phyloP scores from a whole-genome alignment of 2,888 invertebrate species.

The Exocentrus adspersus region DNA sequence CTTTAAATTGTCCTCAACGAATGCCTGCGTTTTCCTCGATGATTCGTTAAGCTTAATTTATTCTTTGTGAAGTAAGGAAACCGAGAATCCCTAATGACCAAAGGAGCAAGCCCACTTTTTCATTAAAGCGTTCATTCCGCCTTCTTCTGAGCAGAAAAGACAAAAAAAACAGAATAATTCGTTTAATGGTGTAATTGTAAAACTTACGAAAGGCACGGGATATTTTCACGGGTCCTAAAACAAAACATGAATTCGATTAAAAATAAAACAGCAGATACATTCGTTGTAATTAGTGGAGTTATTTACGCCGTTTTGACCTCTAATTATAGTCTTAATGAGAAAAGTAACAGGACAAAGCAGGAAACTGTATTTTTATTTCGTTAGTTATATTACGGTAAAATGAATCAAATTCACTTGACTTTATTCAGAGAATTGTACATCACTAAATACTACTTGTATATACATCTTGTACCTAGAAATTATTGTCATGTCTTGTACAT shows the following conservation, averaged over 20 bases:
- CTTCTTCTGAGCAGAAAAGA: not conserved
- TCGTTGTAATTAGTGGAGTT: not conserved
- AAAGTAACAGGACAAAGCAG: no score
- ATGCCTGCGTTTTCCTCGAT: not conserved
- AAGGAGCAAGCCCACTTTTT: constrained; percentile 1
- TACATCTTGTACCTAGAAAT: no score
- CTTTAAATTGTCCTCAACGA: not conserved
- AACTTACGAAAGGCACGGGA: not conserved
- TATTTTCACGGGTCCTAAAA: not conserved
- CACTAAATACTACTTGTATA: no score
- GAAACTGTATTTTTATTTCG: no score
- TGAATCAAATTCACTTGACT: no score
- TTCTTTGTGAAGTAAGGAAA: not conserved
- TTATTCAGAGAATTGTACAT: no score
- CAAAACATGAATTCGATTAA: not conserved
- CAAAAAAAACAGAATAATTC: not conserved
- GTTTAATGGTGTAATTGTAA: not conserved
- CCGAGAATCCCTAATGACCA: not conserved
- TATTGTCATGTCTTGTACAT: no score
- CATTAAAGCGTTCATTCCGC: not conserved
- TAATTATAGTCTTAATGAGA: not conserved
- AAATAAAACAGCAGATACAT: not conserved
- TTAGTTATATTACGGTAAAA: no score
- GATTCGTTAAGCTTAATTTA: not conserved
- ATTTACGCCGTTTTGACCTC: not conserved